These are phyloP conservation scores for Dendrocopos noguchii DNA, from an alignment of 2,113 vertebrate genomes.

Conservation along the genomic window DNA sequence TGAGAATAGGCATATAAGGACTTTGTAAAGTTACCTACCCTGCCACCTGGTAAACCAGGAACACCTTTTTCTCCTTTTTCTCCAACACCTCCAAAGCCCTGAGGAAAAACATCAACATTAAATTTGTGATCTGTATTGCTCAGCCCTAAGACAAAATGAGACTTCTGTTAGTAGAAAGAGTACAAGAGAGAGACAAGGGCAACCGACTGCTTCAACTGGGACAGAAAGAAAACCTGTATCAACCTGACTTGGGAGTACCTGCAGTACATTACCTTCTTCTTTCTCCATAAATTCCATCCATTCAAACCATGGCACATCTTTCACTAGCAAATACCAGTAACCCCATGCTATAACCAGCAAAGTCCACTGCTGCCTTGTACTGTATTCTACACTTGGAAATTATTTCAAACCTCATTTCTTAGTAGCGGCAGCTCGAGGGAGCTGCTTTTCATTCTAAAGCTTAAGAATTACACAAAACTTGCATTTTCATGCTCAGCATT, in stretches of 20 bases:
- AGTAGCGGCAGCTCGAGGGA: neutral
- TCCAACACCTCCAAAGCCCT: constrained; percentile 81
- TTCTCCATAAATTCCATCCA: neutral
- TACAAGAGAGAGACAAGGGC: neutral
- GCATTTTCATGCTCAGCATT: neutral
- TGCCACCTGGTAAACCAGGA: constrained; percentile 86
- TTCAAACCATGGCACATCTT: neutral
- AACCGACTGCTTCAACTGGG: neutral
- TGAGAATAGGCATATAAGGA: neutral
- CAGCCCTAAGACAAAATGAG: neutral
- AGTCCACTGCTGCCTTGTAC: neutral
- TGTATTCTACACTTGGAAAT: neutral
- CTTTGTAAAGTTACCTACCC: constrained; percentile 79
- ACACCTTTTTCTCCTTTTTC: constrained; percentile 92
- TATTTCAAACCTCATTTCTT: neutral
- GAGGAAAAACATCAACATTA: constrained; percentile 2
- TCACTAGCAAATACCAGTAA: neutral
- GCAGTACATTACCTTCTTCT: neutral
- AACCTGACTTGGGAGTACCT: neutral
- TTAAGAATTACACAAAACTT: neutral
- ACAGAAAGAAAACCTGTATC: neutral
- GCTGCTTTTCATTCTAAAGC: neutral
- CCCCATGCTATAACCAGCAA: neutral
- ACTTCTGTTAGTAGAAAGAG: neutral
- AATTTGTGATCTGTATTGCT: neutral